Conservation (phyloP, 2,113 vertebrate genomes). For the Podiceps cristatus region DNA sequence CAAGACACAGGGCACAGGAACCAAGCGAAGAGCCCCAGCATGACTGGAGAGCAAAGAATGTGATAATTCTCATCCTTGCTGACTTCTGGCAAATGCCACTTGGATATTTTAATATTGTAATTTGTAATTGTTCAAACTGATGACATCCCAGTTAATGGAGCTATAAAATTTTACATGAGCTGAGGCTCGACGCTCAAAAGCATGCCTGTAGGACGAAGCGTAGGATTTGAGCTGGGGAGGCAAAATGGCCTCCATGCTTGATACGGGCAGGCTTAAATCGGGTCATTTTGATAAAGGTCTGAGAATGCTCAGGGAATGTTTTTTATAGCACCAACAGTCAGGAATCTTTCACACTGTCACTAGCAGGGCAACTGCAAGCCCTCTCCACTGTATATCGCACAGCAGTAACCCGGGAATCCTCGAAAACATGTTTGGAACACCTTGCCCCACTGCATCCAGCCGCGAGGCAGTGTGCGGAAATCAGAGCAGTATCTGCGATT, state of each 20-base stretch:
- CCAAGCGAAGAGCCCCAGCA: neutral
- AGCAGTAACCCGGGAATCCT: neutral
- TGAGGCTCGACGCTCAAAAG: neutral
- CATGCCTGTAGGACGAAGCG: neutral
- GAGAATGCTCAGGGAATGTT: neutral
- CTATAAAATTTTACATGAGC: neutral
- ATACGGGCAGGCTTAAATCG: neutral
- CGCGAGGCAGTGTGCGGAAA: neutral
- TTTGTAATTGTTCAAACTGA: constrained; percentile 27
- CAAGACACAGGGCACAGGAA: neutral
- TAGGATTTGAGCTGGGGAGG: neutral
- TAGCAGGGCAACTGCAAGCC: neutral
- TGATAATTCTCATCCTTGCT: neutral
- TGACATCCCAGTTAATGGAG: neutral
- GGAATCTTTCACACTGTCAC: neutral
- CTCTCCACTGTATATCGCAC: fast-evolving
- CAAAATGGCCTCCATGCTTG: neutral
- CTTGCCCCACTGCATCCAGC: neutral
- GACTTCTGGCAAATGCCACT: neutral
- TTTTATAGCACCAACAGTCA: neutral
- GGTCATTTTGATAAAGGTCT: neutral
- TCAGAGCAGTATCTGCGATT: neutral
- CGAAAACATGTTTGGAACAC: neutral
- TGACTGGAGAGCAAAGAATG: neutral
- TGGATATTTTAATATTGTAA: neutral